Base-by-base conservation (phyloP, 1,140 invertebrate genomes). In the Mamestra configurata region DNA sequence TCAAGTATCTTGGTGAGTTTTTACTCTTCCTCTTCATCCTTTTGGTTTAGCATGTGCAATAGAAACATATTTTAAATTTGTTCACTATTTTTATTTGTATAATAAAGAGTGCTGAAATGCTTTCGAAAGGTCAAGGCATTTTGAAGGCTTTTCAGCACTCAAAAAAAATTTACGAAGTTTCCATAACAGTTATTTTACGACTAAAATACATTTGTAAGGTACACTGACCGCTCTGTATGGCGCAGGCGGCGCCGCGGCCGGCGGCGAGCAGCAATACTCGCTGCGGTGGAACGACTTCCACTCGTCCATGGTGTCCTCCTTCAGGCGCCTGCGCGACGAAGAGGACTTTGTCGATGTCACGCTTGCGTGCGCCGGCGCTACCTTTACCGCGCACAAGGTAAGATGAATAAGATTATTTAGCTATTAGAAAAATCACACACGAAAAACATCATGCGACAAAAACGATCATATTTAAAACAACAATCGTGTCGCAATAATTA, bases 261-360 rank as follows among this genome's bases (percentile, higher is more conserved):
- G 88, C 83, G 92, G 90, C 77, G 97, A 98, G 95, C 98, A 99
- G 96, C 98, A 98, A 91, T 99, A 98, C 95, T 98, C 98, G 92
- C 96, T 99, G 88, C 97, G 98, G 89, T 99, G 98, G 98, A 98
- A 98, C 94, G 98, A 98, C 94, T 98, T 98, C 96, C 98, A 98
- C 92, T 97, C 97, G 73, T 98, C 97, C 87, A 98, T 99, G 90
- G 96, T 98, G 73, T 98, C 96, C 77, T 98, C 98, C 66, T 98
- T 98, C 95, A 96, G 98, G 76, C 97, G 98, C 92, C 95, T 99
- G 80, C 95, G 97, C 27, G 97, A 98, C 91, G 97, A 98, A 92
- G 97, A 98, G 95, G 98, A 98, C 93, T 98, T 98, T 89, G 98
- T 98, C 49, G 98, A 99, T 94, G 98, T 99, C 79, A 99, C 98